Conservation (phyloP, 2,797 vertebrate species). For the Acanthopagrus latus region DNA sequence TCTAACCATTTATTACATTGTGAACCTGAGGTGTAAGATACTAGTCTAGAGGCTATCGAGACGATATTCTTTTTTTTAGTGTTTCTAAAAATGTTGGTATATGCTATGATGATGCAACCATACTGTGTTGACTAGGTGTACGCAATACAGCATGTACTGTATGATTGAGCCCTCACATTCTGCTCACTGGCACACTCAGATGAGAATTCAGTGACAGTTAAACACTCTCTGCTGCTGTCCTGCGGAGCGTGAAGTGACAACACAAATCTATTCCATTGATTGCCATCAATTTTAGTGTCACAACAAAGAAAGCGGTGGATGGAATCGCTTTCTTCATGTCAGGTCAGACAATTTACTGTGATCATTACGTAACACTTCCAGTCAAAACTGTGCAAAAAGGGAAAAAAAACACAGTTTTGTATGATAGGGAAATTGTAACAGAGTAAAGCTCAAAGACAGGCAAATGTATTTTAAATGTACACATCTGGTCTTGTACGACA, state of each 20-base stretch:
- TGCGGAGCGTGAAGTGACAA: conserved; percentile 9
- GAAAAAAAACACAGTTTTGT: neutral
- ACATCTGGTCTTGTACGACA: conserved; percentile 4
- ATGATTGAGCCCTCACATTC: conserved; percentile 3
- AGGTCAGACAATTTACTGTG: conserved; percentile 18
- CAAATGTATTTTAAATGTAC: conserved; percentile 21
- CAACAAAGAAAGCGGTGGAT: conserved; percentile 13
- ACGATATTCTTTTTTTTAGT: neutral
- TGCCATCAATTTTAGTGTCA: conserved; percentile 22
- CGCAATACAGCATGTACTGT: neutral
- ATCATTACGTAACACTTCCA: conserved; percentile 1
- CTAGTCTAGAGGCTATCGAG: neutral
- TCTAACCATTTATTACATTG: neutral
- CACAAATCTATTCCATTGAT: conserved; percentile 25
- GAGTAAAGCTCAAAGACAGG: neutral
- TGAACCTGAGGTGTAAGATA: neutral
- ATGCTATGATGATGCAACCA: neutral
- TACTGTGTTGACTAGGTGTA: neutral
- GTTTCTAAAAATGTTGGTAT: neutral
- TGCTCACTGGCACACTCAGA: neutral
- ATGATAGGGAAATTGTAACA: neutral
- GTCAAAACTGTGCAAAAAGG: neutral
- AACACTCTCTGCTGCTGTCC: conserved; percentile 5
- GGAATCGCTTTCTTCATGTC: conserved; percentile 21
- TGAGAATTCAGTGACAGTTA: conserved; percentile 13